Evolutionary conservation across 2,797 vertebrate genomes (phyloP).

Genomic region (Aphelocoma californica): DNA sequence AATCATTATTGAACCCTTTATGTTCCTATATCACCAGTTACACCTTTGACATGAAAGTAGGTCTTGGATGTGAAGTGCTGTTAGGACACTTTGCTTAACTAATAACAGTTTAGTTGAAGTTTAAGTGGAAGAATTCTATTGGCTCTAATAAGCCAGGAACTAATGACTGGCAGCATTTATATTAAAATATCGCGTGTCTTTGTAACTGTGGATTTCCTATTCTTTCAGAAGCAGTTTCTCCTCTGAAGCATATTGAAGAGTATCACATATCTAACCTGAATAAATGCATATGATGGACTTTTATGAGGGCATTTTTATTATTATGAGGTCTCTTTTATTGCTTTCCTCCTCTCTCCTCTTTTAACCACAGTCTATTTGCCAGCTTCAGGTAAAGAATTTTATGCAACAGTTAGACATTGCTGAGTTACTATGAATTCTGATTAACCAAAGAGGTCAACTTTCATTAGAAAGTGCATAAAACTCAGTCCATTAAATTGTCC

Average conservation of each 20-base stretch:
- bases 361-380: not conserved
- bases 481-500: slow-evolving; percentile 48
- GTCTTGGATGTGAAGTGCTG: not conserved
- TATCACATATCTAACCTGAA: not conserved
- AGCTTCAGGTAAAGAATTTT: slow-evolving; percentile 31
- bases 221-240: not conserved
- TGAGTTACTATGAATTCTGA: slow-evolving; percentile 50
- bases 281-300: slow-evolving; percentile 3
- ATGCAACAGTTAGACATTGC: not conserved
- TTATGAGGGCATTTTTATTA: slow-evolving; percentile 32
- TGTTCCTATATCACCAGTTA: not conserved
- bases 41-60: not conserved
- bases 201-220: not conserved
- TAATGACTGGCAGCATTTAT: not conserved
- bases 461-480: slow-evolving; percentile 59
- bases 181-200: not conserved
- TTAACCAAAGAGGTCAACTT: slow-evolving; percentile 49
- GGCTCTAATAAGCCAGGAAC: not conserved
- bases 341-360: not conserved
- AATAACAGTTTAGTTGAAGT: not conserved
- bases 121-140: not conserved
- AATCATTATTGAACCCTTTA: not conserved
- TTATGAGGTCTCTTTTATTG: not conserved
- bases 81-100: slow-evolving; percentile 4
- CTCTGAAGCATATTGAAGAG: not conserved